A percentile compares a stretch with the other conserved stretches of the same genome.
These are phyloP conservation scores for Aphidius gifuensis DNA, from an alignment of 1,140 invertebrate genomes.

Conservation along the genomic window DNA sequence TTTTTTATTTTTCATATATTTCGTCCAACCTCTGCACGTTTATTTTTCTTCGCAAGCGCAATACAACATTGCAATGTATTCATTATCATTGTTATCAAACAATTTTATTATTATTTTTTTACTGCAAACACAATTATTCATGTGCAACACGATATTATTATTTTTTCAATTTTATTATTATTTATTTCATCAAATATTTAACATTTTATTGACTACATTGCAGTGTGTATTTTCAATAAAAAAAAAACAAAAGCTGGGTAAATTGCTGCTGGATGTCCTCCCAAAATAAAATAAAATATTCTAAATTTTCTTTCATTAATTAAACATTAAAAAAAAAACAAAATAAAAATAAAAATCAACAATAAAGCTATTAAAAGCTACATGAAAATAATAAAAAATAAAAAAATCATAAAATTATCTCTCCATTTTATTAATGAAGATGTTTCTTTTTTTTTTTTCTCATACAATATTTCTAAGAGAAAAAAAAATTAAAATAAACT, in stretches of 20 bases:
- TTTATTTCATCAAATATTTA: not conserved
- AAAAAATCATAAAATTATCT: not conserved
- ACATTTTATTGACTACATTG: constrained; percentile 8
- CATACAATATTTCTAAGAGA: too few species aligned
- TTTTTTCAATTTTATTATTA: not conserved
- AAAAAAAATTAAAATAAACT: not conserved
- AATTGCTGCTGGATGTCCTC: constrained; percentile 20
- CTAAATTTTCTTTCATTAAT: constrained; percentile 1
- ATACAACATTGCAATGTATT: constrained; percentile 24
- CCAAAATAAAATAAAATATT: constrained; percentile 15
- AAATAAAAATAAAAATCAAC: not conserved
- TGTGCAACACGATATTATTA: too few species aligned
- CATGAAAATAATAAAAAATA: not conserved
- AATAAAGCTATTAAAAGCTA: not conserved
- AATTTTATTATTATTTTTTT: not conserved
- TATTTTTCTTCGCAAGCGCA: constrained; percentile 2
- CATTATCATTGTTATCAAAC: constrained; percentile 18
- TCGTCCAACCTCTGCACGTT: constrained; percentile 11
- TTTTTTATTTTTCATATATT: constrained; percentile 1
- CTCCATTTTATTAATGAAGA: too few species aligned
- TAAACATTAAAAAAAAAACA: constrained; percentile 1
- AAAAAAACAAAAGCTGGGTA: constrained; percentile 10
- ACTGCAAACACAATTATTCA: too few species aligned
- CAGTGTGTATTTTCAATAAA: constrained; percentile 16
- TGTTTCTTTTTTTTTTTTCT: too few species aligned